phyloP scores from a whole-genome alignment of 2,888 invertebrate genomes.

The Clusia tigrina region DNA sequence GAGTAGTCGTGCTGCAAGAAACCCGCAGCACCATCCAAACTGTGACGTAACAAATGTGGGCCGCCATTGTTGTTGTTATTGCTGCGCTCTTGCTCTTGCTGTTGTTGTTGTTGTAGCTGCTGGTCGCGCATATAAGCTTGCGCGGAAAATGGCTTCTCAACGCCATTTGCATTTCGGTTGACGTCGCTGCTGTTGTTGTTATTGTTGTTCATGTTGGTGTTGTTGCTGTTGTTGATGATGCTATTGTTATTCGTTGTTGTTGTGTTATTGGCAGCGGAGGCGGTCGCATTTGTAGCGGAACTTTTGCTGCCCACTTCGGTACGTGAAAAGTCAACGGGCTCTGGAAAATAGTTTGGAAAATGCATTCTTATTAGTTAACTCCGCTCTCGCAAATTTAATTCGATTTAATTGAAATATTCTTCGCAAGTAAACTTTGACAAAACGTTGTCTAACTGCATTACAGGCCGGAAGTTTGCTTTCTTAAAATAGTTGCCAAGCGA shows the following conservation, averaged over 20 bases:
- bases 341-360: conserved; percentile 40
- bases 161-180: conserved; percentile 33
- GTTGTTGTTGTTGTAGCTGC: conserved; percentile 25
- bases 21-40: conserved; percentile 34
- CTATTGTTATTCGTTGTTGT: conserved; percentile 23
- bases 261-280: conserved; percentile 8
- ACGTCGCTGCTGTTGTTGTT: conserved; percentile 37
- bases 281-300: conserved; percentile 13
- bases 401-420: conserved; percentile 17
- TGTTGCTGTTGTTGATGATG: conserved; percentile 5
- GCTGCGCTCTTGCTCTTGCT: conserved; percentile 19
- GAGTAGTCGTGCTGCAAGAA: conserved; percentile 58
- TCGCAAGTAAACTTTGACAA: no score
- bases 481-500: not conserved
- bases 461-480: conserved; percentile 9
- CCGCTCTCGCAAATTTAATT: conserved; percentile 10
- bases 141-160: conserved; percentile 37
- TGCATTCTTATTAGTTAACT: not conserved
- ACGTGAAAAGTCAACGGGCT: conserved; percentile 65
- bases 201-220: conserved; percentile 12
- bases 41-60: conserved; percentile 16
- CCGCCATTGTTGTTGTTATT: conserved; percentile 16
- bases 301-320: conserved; percentile 46
- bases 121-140: conserved; percentile 27
- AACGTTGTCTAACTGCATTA: not conserved